phyloP scores from a whole-genome alignment of 1,140 invertebrate genomes.

The Diorhabda sublineata region DNA sequence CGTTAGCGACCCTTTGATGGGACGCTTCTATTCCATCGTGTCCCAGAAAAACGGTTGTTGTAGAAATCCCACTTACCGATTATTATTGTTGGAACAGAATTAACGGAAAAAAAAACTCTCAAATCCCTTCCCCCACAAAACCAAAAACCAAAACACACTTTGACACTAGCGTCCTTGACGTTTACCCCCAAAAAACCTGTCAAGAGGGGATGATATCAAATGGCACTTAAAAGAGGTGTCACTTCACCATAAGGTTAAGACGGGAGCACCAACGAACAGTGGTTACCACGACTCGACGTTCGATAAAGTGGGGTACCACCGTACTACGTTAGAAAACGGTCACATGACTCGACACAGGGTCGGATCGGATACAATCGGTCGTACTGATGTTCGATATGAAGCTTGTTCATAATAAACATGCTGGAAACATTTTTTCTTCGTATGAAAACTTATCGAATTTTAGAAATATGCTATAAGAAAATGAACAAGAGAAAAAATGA shows the following conservation, averaged over 20 bases:
- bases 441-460: too few species aligned
- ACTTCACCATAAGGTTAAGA: conserved; percentile 10
- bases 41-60: background rate
- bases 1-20: background rate
- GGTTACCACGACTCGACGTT: conserved; percentile 11
- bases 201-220: conserved; percentile 40
- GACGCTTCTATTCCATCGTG: too few species aligned
- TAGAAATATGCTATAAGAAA: too few species aligned
- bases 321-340: conserved; percentile 32
- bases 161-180: conserved; percentile 38
- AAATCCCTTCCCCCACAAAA: conserved; percentile 7
- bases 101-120: too few species aligned
- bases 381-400: background rate
- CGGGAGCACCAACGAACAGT: conserved; percentile 4
- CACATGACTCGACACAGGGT: conserved; percentile 32
- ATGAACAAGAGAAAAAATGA: too few species aligned
- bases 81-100: too few species aligned
- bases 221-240: conserved; percentile 14
- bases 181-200: conserved; percentile 31
- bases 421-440: too few species aligned
- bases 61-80: too few species aligned
- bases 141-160: conserved; percentile 22
- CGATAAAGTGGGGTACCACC: conserved; percentile 17
- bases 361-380: background rate
- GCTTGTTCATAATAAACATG: too few species aligned